phyloP scores from a whole-genome alignment of 2,888 invertebrate species.

The Lissocephala sabroskyi region DNA sequence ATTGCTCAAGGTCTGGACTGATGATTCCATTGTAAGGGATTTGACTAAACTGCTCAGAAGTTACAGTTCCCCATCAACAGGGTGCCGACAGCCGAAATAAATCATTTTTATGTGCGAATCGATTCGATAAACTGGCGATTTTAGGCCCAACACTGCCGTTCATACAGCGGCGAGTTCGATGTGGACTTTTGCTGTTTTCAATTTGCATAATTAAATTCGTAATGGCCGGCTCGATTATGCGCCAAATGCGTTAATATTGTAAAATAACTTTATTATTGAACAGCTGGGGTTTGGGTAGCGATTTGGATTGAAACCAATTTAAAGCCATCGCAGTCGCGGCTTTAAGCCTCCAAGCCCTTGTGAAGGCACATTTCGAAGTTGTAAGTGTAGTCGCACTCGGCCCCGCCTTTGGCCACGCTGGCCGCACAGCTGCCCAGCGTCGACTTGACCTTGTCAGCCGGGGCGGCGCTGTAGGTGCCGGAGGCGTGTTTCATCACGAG shows the following conservation, averaged over 20 bases:
- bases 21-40: no score
- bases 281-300: conserved; percentile 10
- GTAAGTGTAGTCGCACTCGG: conserved; percentile 25
- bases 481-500: conserved; percentile 27
- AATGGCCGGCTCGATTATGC: conserved; percentile 34
- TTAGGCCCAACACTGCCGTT: no score
- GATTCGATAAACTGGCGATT: no score
- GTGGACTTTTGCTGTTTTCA: conserved; percentile 28
- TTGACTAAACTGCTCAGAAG: no score
- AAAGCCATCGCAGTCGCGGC: background rate
- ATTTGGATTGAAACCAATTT: background rate
- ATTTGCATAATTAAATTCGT: conserved; percentile 58
- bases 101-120: no score
- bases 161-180: background rate
- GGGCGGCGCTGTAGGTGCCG: conserved; percentile 17
- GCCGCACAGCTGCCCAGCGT: conserved; percentile 22
- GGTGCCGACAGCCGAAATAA: no score
- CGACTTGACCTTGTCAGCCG: conserved; percentile 35
- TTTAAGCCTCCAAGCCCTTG: conserved; percentile 34
- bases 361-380: conserved; percentile 39
- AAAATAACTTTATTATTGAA: conserved; percentile 51
- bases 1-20: no score
- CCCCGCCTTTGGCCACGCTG: conserved; percentile 11
- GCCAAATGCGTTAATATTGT: conserved; percentile 48
- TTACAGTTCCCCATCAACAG: no score